Percentiles rank a stretch among this genome's conserved stretches.
These are phyloP conservation scores for Drosophila maculinotata DNA, from an alignment of 2,888 invertebrate genomes.

Conservation along the genomic window DNA sequence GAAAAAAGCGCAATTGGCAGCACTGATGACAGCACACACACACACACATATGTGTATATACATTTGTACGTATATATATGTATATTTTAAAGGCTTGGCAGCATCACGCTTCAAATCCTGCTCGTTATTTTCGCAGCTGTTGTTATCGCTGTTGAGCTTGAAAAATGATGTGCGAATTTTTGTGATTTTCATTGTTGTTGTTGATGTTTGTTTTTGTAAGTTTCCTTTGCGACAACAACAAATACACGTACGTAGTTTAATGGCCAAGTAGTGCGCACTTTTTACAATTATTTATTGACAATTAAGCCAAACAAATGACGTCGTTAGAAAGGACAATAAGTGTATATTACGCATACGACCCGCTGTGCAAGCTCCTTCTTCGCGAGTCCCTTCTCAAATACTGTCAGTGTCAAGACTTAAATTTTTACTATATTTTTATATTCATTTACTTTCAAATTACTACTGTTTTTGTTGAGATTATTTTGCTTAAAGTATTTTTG, in stretches of 20 bases:
- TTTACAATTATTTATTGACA: conserved; percentile 71
- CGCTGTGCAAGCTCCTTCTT: conserved; percentile 35
- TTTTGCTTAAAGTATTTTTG: neutral
- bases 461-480: too few relatives aligned
- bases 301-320: conserved; percentile 74
- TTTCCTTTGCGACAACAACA: conserved; percentile 18
- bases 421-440: too few relatives aligned
- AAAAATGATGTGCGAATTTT: conserved; percentile 77
- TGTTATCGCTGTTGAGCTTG: conserved; percentile 66
- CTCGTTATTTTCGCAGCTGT: conserved; percentile 70
- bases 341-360: conserved; percentile 65
- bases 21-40: conserved; percentile 7
- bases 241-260: conserved; percentile 10
- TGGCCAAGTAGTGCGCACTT: conserved; percentile 42
- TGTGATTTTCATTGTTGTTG: conserved; percentile 17
- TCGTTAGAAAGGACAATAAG: conserved; percentile 51
- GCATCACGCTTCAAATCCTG: conserved; percentile 53
- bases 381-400: neutral
- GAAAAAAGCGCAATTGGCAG: neutral
- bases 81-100: conserved; percentile 50
- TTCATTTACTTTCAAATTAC: too few relatives aligned
- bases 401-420: too few relatives aligned
- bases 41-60: neutral
- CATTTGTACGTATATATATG: neutral
- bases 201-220: conserved; percentile 3